phyloP scores from a whole-genome alignment of 1,140 invertebrate species.

The Papilio machaon region DNA sequence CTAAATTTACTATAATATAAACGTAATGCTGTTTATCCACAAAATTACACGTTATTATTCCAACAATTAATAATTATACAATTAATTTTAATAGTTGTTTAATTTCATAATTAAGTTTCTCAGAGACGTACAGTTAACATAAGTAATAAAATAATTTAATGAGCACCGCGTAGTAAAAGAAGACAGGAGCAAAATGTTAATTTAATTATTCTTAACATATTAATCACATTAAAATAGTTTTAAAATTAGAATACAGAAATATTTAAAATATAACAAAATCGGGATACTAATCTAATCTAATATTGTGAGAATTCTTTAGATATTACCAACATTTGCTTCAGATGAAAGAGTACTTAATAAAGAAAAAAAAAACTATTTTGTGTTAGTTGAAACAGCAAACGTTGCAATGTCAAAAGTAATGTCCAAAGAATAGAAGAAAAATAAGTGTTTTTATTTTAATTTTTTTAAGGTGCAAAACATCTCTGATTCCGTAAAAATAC shows the following conservation, averaged over 20 bases:
- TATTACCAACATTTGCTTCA: not conserved
- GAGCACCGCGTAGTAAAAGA: not conserved
- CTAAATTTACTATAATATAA: not conserved
- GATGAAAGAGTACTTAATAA: not conserved
- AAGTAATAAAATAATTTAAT: conserved; percentile 37
- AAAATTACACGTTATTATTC: conserved; percentile 24
- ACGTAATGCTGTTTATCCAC: not conserved
- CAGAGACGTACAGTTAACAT: conserved; percentile 15
- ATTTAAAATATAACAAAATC: not conserved
- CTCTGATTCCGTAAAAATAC: too few species aligned
- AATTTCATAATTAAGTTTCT: conserved; percentile 15
- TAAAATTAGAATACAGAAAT: not conserved
- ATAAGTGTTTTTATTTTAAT: too few species aligned
- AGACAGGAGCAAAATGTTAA: conserved; percentile 8
- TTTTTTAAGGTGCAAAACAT: too few species aligned
- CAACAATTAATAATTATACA: conserved; percentile 12
- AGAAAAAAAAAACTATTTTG: too few species aligned
- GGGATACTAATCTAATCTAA: not conserved
- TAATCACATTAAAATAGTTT: conserved; percentile 7
- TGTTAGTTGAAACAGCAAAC: too few species aligned
- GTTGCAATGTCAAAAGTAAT: too few species aligned
- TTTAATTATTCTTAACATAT: conserved; percentile 19
- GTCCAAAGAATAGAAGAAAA: too few species aligned
- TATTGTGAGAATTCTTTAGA: not conserved
- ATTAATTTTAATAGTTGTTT: conserved; percentile 1